These are phyloP conservation scores for human DNA, from an alignment of 2,113 vertebrate genomes.

Conservation along the genomic window GRCh38 chr14:32702501-32703000, in stretches of 20 bases:
- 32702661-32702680: slow-evolving; percentile 74
- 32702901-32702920: slow-evolving; percentile 88
- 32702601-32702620: slow-evolving; percentile 44
- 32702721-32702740: slow-evolving; percentile 74
- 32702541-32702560: slow-evolving; percentile 3
- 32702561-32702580: neutral
- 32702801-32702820: slow-evolving; percentile 90
- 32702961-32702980: slow-evolving; percentile 85
- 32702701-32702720: slow-evolving; percentile 72
- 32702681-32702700: slow-evolving; percentile 78
- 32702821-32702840: slow-evolving; percentile 91
- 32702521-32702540: slow-evolving; percentile 6
- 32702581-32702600: slow-evolving; percentile 57
- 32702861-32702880: slow-evolving; percentile 89
- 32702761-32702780: slow-evolving; percentile 88
- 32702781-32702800: slow-evolving; percentile 91
- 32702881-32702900: slow-evolving; percentile 90
- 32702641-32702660: slow-evolving; percentile 67
- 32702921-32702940: slow-evolving; percentile 87
- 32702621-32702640: slow-evolving; percentile 37
- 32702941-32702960: slow-evolving; percentile 87
- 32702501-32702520: neutral
- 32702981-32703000: slow-evolving; percentile 87
- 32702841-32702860: slow-evolving; percentile 93
- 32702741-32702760: slow-evolving; percentile 83